Conservation (phyloP, 2,888 invertebrate species). For the Hypsopygia costalis region DNA sequence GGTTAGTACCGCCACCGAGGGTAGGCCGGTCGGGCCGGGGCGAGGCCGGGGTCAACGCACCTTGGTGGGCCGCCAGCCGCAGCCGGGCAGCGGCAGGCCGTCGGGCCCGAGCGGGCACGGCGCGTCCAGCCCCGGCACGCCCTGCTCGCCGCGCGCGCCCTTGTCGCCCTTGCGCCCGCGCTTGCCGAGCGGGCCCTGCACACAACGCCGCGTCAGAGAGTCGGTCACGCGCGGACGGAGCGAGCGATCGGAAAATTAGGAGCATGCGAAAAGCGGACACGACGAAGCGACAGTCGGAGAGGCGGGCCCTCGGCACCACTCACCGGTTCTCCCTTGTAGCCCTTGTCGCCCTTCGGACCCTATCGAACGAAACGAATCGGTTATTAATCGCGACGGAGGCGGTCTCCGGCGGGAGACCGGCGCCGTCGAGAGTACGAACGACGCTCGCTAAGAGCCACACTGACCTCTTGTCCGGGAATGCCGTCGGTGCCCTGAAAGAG, state of each 20-base stretch:
- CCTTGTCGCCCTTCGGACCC: constrained; percentile 95
- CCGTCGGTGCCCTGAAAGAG: constrained; percentile 93
- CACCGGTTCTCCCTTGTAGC: constrained; percentile 91
- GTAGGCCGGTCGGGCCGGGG: constrained; percentile 12
- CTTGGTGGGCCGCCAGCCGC: constrained; percentile 95
- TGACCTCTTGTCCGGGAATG: constrained; percentile 94
- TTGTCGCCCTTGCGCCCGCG: constrained; percentile 95
- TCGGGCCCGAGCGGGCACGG: constrained; percentile 98
- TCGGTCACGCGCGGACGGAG: too few species aligned
- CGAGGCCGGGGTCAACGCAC: constrained; percentile 51
- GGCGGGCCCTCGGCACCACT: constrained; percentile 58
- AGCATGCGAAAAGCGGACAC: constrained; percentile 7
- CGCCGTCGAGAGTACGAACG: too few species aligned
- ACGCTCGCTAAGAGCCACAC: constrained; percentile 21
- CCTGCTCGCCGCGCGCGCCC: constrained; percentile 97
- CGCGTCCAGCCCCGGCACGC: constrained; percentile 98
- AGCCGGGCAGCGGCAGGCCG: constrained; percentile 97
- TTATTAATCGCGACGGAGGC: constrained; percentile 11
- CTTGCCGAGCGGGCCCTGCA: constrained; percentile 92
- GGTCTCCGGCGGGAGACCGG: constrained; percentile 6
- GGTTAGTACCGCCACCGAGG: neutral
- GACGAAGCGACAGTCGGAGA: constrained; percentile 16
- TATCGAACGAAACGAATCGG: constrained; percentile 64
- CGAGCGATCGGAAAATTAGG: constrained; percentile 27
- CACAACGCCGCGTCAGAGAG: too few species aligned